Percentiles rank a stretch among this genome's conserved stretches.
Evolutionary conservation across 1,140 invertebrate genomes (phyloP).

Genomic region (Patella vulgata): DNA sequence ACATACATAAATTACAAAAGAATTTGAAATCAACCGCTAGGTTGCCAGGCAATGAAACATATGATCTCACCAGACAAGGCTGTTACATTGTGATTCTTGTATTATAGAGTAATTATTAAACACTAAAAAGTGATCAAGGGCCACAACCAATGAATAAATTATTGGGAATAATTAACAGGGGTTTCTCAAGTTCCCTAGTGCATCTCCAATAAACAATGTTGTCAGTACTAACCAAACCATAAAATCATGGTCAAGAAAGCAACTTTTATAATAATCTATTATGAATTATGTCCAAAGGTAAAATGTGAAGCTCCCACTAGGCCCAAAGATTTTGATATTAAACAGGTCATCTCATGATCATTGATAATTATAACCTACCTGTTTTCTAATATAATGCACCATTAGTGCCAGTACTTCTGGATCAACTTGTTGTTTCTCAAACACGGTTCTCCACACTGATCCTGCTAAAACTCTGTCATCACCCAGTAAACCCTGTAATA

Average conservation of each 20-base stretch:
- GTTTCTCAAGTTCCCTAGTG: background rate
- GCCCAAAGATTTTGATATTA: background rate
- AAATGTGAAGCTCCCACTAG: background rate
- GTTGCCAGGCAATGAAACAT: background rate
- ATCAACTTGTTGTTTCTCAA: slow-evolving; percentile 16
- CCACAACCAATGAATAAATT: background rate
- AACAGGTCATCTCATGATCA: background rate
- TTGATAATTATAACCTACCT: slow-evolving; percentile 16
- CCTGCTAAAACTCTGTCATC: slow-evolving; percentile 23
- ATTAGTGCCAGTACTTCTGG: slow-evolving; percentile 9
- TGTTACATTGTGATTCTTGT: background rate
- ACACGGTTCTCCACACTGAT: slow-evolving; percentile 23
- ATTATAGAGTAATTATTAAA: background rate
- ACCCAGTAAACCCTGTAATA: slow-evolving; percentile 27
- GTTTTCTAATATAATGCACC: slow-evolving; percentile 25
- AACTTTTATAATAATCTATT: background rate
- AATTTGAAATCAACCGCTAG: background rate
- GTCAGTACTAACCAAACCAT: background rate
- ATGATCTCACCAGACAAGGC: background rate
- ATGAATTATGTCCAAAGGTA: too few species aligned
- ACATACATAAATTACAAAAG: background rate
- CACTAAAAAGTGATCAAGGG: background rate
- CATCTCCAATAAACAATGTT: background rate
- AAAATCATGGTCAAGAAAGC: too few species aligned
- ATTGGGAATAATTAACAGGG: background rate